Evolutionary conservation across 2,888 invertebrate genomes (phyloP).

Genomic region (Megamerina dolium): DNA sequence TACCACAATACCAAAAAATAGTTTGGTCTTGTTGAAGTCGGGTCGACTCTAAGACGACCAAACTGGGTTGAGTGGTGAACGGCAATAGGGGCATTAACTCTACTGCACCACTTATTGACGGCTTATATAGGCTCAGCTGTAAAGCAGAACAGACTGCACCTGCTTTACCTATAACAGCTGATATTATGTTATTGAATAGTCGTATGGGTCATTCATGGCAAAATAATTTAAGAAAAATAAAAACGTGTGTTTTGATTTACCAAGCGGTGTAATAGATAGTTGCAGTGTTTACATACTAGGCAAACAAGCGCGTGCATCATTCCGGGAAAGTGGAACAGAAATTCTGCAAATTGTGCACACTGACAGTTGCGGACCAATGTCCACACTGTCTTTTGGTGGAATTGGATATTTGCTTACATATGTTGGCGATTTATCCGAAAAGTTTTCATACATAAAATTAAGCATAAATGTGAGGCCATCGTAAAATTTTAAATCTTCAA

Average conservation of each 20-base stretch:
- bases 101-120: too few species aligned
- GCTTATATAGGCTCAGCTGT: constrained; percentile 8
- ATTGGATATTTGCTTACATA: constrained; percentile 11
- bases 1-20: too few species aligned
- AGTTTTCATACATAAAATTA: too few species aligned
- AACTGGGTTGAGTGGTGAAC: too few species aligned
- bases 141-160: constrained; percentile 5
- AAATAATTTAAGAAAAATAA: constrained; percentile 6
- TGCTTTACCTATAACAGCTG: constrained; percentile 7
- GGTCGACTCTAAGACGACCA: too few species aligned
- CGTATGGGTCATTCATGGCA: constrained; percentile 10
- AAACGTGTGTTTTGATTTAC: constrained; percentile 4
- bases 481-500: too few species aligned
- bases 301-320: constrained; percentile 11
- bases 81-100: too few species aligned
- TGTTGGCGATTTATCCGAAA: too few species aligned
- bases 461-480: too few species aligned
- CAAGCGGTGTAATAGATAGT: constrained; percentile 6
- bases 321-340: constrained; percentile 9
- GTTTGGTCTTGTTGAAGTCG: too few species aligned
- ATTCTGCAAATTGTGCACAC: constrained; percentile 12
- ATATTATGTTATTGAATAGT: too few species aligned
- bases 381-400: constrained; percentile 10
- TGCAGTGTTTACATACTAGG: constrained; percentile 8
- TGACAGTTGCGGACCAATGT: constrained; percentile 12